phyloP scores from a whole-genome alignment of 2,113 vertebrate genomes.

The Panthera tigris region DNA sequence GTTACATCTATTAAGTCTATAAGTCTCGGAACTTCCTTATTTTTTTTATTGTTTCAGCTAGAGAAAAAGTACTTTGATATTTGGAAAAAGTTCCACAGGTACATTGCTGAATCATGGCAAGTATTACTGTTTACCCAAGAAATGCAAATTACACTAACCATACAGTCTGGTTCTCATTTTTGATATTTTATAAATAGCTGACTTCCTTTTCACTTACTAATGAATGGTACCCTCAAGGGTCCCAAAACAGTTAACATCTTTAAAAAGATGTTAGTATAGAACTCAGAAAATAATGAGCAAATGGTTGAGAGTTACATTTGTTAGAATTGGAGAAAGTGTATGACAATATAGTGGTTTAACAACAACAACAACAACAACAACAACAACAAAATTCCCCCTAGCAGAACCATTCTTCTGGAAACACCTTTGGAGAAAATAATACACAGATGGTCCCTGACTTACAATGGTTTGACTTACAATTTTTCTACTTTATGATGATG shows the following conservation, averaged over 20 bases:
- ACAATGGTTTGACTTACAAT: background rate
- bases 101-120: background rate
- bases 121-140: background rate
- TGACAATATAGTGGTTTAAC: background rate
- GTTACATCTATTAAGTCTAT: background rate
- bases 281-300: constrained; percentile 3
- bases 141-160: background rate
- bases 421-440: background rate
- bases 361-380: background rate
- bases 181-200: background rate
- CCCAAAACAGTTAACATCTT: background rate
- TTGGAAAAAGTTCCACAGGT: background rate
- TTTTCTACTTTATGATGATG: background rate
- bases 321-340: background rate
- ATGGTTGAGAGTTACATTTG: background rate
- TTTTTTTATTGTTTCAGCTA: background rate
- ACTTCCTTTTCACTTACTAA: constrained; percentile 16
- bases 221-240: background rate
- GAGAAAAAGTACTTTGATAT: background rate
- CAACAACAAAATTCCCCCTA: background rate
- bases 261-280: background rate
- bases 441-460: background rate
- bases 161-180: background rate
- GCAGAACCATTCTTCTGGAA: background rate
- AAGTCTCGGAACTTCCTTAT: too few species aligned